Conservation (phyloP, 2,797 vertebrate species). For the Rhinatrema bivittatum region DNA sequence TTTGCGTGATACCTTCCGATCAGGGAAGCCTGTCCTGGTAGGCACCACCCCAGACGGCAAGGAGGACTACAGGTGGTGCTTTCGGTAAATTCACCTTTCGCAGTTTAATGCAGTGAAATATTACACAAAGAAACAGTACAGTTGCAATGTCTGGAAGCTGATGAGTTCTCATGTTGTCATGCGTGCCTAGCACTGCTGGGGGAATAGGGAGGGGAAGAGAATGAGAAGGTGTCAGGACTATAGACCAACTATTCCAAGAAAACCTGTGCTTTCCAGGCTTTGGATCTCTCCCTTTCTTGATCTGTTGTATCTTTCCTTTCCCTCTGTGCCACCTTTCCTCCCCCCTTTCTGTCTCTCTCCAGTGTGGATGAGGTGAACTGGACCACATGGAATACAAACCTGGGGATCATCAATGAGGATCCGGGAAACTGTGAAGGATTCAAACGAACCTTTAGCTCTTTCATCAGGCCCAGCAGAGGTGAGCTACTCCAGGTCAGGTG, state of each 20-base stretch:
- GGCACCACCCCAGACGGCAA: constrained; percentile 60
- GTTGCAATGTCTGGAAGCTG: too few species aligned
- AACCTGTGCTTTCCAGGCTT: too few species aligned
- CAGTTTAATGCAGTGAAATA: too few species aligned
- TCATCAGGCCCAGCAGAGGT: constrained; percentile 57
- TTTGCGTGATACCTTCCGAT: constrained; percentile 64
- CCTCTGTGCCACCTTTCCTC: too few species aligned
- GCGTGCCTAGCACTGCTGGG: too few species aligned
- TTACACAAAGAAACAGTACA: too few species aligned
- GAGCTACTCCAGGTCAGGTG: constrained; percentile 15
- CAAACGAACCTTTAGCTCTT: constrained; percentile 50
- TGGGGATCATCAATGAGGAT: constrained; percentile 87
- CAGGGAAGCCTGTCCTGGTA: constrained; percentile 67
- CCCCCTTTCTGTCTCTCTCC: too few species aligned
- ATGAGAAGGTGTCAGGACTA: too few species aligned
- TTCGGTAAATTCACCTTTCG: constrained; percentile 62
- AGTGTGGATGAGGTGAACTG: constrained; percentile 96
- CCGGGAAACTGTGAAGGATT: constrained; percentile 61
- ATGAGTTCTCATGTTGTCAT: too few species aligned
- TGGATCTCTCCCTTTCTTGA: constrained; percentile 52
- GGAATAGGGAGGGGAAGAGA: too few species aligned
- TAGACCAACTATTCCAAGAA: too few species aligned
- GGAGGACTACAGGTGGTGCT: constrained; percentile 71
- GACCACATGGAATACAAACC: constrained; percentile 88
- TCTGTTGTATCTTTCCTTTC: constrained; percentile 68